Percentiles rank a stretch among this genome's conserved stretches.
These are phyloP conservation scores for Troides aeacus DNA, from an alignment of 2,888 invertebrate species.

Conservation along the genomic window DNA sequence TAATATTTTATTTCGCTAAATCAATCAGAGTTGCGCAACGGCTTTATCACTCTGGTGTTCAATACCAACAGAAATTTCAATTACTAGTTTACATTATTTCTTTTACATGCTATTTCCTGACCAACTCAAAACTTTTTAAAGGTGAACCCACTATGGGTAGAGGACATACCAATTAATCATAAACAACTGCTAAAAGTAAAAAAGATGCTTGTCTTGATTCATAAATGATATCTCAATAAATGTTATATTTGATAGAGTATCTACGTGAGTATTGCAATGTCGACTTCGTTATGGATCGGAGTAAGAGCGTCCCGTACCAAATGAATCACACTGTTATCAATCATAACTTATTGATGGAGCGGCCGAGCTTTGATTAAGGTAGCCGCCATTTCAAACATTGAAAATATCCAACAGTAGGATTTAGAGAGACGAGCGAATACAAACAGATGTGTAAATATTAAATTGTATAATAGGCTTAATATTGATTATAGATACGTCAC, in stretches of 20 bases:
- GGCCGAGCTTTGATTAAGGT: slow-evolving; percentile 51
- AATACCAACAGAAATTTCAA: neutral
- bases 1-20: slow-evolving; percentile 33
- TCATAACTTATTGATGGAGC: slow-evolving; percentile 74
- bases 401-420: slow-evolving; percentile 1
- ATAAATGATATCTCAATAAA: neutral
- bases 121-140: too few relatives aligned
- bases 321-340: slow-evolving; percentile 66
- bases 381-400: slow-evolving; percentile 5
- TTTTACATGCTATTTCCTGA: neutral
- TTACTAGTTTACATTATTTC: neutral
- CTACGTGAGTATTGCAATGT: slow-evolving; percentile 21
- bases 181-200: neutral
- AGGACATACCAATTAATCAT: too few relatives aligned
- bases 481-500: too few relatives aligned
- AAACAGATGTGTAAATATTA: neutral
- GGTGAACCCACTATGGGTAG: too few relatives aligned
- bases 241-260: slow-evolving; percentile 6
- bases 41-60: slow-evolving; percentile 1
- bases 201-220: neutral
- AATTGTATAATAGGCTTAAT: too few relatives aligned
- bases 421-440: neutral
- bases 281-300: slow-evolving; percentile 60
- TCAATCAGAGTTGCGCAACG: slow-evolving; percentile 23
- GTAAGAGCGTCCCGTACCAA: slow-evolving; percentile 36